Conservation (phyloP, 1,140 invertebrate species). For the Psix sp. region DNA sequence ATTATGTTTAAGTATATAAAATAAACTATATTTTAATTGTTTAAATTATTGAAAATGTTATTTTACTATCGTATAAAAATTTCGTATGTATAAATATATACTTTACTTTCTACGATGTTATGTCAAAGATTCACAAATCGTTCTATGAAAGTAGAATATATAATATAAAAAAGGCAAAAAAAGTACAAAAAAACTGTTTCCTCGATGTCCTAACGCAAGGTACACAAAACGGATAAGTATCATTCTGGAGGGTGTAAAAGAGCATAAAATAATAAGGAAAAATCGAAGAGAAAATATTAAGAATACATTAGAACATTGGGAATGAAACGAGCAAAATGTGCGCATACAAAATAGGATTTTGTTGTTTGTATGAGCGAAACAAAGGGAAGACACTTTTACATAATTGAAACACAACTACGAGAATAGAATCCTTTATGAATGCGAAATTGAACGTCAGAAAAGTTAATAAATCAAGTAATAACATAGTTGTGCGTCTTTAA, state of each 20-base stretch:
- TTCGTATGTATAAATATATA: too few relatives aligned
- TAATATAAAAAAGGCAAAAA: constrained; percentile 38
- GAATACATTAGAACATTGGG: constrained; percentile 42
- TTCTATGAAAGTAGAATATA: constrained; percentile 42
- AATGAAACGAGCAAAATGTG: constrained; percentile 26
- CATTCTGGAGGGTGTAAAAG: too few relatives aligned
- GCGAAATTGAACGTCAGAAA: constrained; percentile 16
- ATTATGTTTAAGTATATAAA: too few relatives aligned
- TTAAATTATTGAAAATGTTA: too few relatives aligned
- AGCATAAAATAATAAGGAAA: too few relatives aligned
- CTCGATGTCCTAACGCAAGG: constrained; percentile 28
- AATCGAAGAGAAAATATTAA: constrained; percentile 38
- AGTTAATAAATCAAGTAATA: constrained; percentile 15
- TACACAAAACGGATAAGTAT: too few relatives aligned
- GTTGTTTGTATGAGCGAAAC: constrained; percentile 6
- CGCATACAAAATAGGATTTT: constrained; percentile 21
- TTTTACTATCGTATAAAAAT: too few relatives aligned
- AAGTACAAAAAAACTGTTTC: constrained; percentile 46
- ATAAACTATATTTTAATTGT: too few relatives aligned
- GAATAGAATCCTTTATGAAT: constrained; percentile 21
- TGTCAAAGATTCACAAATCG: constrained; percentile 39
- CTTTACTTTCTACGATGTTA: constrained; percentile 10
- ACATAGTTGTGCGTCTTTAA: constrained; percentile 12
- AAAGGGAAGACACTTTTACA: constrained; percentile 29
- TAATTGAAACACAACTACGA: constrained; percentile 13